Conservation (phyloP, 2,888 invertebrate species). For the Rosalia funebris region DNA sequence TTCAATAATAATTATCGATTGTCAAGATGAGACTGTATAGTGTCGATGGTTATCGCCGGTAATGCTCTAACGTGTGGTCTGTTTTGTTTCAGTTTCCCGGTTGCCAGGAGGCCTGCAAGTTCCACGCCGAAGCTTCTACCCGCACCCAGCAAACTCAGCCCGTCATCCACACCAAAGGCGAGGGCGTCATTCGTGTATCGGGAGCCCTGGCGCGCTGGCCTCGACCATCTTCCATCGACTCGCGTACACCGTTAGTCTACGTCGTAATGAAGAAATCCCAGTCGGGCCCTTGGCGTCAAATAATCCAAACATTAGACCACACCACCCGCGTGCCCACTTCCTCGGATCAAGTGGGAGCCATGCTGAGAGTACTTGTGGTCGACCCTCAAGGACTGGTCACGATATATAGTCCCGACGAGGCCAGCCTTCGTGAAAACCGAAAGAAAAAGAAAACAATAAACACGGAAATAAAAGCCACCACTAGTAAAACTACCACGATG, state of each 20-base stretch:
- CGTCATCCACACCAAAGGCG: conserved; percentile 76
- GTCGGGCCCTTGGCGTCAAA: conserved; percentile 73
- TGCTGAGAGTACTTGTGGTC: conserved; percentile 75
- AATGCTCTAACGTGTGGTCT: conserved; percentile 25
- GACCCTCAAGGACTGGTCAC: conserved; percentile 77
- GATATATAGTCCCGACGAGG: conserved; percentile 76
- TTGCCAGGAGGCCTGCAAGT: conserved; percentile 77
- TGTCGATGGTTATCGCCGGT: conserved; percentile 21
- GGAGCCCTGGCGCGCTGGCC: conserved; percentile 75
- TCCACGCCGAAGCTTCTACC: conserved; percentile 72
- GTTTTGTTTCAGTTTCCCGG: conserved; percentile 73
- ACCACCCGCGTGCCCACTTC: conserved; percentile 74
- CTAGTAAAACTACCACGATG: conserved; percentile 65
- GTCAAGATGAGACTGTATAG: conserved; percentile 34
- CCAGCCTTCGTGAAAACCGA: conserved; percentile 63
- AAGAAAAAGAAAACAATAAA: conserved; percentile 65
- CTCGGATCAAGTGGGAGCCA: conserved; percentile 69
- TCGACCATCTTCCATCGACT: conserved; percentile 68
- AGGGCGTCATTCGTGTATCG: conserved; percentile 73
- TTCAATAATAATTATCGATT: conserved; percentile 54
- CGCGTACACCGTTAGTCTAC: conserved; percentile 72
- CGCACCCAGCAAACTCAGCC: conserved; percentile 74
- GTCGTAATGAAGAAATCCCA: conserved; percentile 76
- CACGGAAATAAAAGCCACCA: conserved; percentile 66
- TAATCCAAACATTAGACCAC: conserved; percentile 73